A percentile compares a stretch with the other conserved stretches of the same genome.
Conservation (phyloP, 2,888 invertebrate genomes). For the Orthonevra nobilis region DNA sequence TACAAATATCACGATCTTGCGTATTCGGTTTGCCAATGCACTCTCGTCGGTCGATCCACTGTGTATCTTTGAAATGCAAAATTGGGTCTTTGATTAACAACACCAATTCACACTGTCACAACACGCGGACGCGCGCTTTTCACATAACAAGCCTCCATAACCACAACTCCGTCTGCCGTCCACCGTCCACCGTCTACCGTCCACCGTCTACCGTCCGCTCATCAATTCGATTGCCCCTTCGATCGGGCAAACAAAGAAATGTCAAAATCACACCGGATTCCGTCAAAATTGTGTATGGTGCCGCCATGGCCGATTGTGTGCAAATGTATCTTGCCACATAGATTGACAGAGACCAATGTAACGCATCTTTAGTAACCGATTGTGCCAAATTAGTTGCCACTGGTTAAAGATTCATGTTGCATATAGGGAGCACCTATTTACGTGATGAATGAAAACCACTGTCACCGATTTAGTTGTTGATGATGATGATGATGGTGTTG, state of each 20-base stretch:
- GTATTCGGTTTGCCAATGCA: slow-evolving; percentile 45
- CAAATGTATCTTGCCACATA: slow-evolving; percentile 60
- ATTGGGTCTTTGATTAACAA: slow-evolving; percentile 59
- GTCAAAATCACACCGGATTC: slow-evolving; percentile 48
- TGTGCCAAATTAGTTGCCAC: slow-evolving; percentile 61
- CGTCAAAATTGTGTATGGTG: slow-evolving; percentile 38
- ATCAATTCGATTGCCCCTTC: too few relatives aligned
- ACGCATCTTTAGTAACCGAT: slow-evolving; percentile 67
- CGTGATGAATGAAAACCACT: slow-evolving; percentile 54
- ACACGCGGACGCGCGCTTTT: slow-evolving; percentile 8
- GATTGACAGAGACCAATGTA: slow-evolving; percentile 34
- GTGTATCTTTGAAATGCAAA: slow-evolving; percentile 59
- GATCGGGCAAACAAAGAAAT: slow-evolving; percentile 55
- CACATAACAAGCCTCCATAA: slow-evolving; percentile 36
- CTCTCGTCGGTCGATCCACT: too few relatives aligned
- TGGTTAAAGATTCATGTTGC: slow-evolving; percentile 63
- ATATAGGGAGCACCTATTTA: slow-evolving; percentile 71
- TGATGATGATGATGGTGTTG: too few relatives aligned
- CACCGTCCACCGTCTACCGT: not conserved
- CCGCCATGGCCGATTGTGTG: slow-evolving; percentile 19
- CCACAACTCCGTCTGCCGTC: not conserved
- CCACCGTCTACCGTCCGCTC: not conserved
- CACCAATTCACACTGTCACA: slow-evolving; percentile 15
- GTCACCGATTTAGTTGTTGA: too few relatives aligned
- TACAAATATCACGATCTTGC: slow-evolving; percentile 69